Evolutionary conservation across 2,888 invertebrate species (phyloP).

Genomic region (Parnassius apollo): DNA sequence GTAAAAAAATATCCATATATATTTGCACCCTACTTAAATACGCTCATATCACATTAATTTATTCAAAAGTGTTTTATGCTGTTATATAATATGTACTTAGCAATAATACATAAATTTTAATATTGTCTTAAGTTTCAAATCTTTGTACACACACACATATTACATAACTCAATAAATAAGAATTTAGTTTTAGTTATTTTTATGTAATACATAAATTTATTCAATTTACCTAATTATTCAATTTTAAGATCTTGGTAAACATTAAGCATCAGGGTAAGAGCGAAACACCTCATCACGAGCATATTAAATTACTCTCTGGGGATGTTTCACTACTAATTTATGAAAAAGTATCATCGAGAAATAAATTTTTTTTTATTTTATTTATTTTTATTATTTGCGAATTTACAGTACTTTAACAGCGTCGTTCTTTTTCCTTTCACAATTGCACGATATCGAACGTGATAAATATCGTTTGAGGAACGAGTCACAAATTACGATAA

Average conservation of each 20-base stretch:
- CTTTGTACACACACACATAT: not conserved
- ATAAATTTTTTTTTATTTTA: too few species aligned
- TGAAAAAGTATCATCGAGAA: too few species aligned
- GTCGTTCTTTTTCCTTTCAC: slow-evolving; percentile 13
- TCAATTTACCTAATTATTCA: too few species aligned
- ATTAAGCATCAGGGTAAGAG: too few species aligned
- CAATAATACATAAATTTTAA: slow-evolving; percentile 12
- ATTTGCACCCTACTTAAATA: not conserved
- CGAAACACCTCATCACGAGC: too few species aligned
- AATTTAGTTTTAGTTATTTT: too few species aligned
- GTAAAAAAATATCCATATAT: slow-evolving; percentile 1
- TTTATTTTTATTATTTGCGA: not conserved
- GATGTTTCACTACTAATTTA: too few species aligned
- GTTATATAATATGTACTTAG: not conserved
- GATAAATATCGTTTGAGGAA: slow-evolving; percentile 17
- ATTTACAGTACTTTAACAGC: slow-evolving; percentile 14
- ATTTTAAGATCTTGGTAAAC: too few species aligned
- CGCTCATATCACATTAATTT: not conserved
- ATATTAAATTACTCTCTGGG: too few species aligned
- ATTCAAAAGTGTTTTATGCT: not conserved
- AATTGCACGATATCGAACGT: slow-evolving; percentile 15
- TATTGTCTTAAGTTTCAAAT: slow-evolving; percentile 12
- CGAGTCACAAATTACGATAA: slow-evolving; percentile 14
- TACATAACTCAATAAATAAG: too few species aligned
- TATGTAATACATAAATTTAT: too few species aligned